These are phyloP conservation scores for Mixornis gularis DNA, from an alignment of 2,113 vertebrate species.

Conservation along the genomic window DNA sequence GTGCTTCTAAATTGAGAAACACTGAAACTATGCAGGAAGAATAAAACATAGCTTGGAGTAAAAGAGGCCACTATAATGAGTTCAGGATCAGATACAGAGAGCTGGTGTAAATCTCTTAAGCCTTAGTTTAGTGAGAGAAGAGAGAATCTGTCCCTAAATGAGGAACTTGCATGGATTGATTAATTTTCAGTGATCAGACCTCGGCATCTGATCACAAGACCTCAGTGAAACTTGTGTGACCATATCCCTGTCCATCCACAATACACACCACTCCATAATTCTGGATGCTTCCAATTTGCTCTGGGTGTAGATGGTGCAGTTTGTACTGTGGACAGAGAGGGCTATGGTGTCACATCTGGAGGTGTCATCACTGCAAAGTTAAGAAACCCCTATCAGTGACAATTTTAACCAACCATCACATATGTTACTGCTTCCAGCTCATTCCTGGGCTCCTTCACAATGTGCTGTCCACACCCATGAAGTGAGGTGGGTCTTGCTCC, in stretches of 20 bases:
- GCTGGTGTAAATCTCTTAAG: background rate
- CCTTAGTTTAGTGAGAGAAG: background rate
- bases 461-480: rapidly evolving
- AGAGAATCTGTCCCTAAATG: background rate
- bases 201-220: background rate
- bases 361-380: background rate
- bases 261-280: background rate
- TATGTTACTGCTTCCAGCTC: background rate
- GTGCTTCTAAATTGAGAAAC: background rate
- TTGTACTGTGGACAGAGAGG: background rate
- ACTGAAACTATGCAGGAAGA: background rate
- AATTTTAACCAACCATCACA: background rate
- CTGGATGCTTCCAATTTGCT: background rate
- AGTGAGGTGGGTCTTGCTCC: background rate
- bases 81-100: background rate
- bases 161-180: background rate
- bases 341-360: background rate
- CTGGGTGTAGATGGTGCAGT: background rate
- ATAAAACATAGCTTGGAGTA: background rate
- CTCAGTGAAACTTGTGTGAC: background rate
- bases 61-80: background rate
- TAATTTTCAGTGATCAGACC: background rate
- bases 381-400: background rate
- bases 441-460: background rate
- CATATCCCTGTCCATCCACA: background rate